A percentile compares a stretch with the other conserved stretches of the same genome.
phyloP scores from a whole-genome alignment of 2,113 vertebrate species.

The Nothobranchius furzeri region DNA sequence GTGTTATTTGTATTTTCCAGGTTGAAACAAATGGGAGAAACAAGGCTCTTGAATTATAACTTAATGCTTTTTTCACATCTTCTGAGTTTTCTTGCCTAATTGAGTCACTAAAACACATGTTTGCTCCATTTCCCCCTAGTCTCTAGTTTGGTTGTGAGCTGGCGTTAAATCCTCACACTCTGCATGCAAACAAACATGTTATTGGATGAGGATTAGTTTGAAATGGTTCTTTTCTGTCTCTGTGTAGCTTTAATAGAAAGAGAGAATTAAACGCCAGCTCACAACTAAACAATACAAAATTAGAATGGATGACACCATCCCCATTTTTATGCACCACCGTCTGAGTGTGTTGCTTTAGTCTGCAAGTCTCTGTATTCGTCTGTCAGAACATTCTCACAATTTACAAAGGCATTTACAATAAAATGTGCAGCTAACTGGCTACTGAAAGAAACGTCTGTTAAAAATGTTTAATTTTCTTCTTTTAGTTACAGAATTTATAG shows the following conservation, averaged over 20 bases:
- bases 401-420: not conserved
- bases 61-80: not conserved
- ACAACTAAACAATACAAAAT: slow-evolving; percentile 44
- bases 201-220: slow-evolving; percentile 65
- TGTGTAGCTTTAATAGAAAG: slow-evolving; percentile 56
- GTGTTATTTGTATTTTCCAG: not conserved
- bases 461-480: too few relatives aligned
- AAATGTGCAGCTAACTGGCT: too few relatives aligned
- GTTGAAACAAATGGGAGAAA: not conserved
- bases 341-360: not conserved
- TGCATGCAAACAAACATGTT: slow-evolving; percentile 52
- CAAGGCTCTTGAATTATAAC: not conserved
- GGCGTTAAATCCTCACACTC: slow-evolving; percentile 64
- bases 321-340: slow-evolving; percentile 20
- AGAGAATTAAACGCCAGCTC: slow-evolving; percentile 46
- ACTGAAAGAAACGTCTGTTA: too few relatives aligned
- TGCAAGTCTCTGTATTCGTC: not conserved
- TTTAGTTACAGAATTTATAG: too few relatives aligned
- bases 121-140: slow-evolving; percentile 39
- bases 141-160: slow-evolving; percentile 56
- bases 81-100: slow-evolving; percentile 9
- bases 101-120: slow-evolving; percentile 23
- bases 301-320: slow-evolving; percentile 34
- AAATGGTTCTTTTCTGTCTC: slow-evolving; percentile 54
- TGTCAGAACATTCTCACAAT: not conserved